phyloP scores from a whole-genome alignment of 2,797 vertebrate species.

The Limnodromus scolopaceus region DNA sequence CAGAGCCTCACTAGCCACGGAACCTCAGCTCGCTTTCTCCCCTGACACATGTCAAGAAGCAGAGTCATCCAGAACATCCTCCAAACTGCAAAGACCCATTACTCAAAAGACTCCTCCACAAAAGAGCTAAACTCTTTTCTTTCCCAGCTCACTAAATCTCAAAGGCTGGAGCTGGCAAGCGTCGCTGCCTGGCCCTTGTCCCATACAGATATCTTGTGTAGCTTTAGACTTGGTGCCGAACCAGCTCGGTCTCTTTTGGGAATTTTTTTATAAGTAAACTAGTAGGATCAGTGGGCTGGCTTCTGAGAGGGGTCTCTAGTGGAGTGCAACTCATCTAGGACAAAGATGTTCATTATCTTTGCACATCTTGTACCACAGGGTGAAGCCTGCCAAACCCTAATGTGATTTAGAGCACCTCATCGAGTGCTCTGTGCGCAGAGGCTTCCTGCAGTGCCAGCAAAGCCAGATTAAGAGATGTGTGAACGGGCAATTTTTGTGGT shows the following conservation, averaged over 20 bases:
- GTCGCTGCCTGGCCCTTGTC: background rate
- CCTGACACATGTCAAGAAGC: rapidly evolving
- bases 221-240: background rate
- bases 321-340: background rate
- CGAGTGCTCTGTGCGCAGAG: background rate
- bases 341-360: background rate
- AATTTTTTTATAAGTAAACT: background rate
- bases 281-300: background rate
- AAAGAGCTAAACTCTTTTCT: background rate
- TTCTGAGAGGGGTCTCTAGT: background rate
- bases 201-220: background rate
- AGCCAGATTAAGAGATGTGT: background rate
- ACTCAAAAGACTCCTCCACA: background rate
- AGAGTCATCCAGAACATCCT: background rate
- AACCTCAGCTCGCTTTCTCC: background rate
- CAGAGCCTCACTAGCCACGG: rapidly evolving
- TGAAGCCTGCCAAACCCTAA: background rate
- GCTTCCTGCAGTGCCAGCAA: background rate
- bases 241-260: rapidly evolving
- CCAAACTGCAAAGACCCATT: background rate
- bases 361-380: background rate
- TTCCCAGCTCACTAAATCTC: background rate
- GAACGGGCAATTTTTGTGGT: conserved; percentile 13
- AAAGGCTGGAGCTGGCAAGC: background rate
- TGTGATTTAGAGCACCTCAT: background rate